These are phyloP conservation scores for Ormyrus pomaceus DNA, from an alignment of 2,888 invertebrate species.

Conservation along the genomic window DNA sequence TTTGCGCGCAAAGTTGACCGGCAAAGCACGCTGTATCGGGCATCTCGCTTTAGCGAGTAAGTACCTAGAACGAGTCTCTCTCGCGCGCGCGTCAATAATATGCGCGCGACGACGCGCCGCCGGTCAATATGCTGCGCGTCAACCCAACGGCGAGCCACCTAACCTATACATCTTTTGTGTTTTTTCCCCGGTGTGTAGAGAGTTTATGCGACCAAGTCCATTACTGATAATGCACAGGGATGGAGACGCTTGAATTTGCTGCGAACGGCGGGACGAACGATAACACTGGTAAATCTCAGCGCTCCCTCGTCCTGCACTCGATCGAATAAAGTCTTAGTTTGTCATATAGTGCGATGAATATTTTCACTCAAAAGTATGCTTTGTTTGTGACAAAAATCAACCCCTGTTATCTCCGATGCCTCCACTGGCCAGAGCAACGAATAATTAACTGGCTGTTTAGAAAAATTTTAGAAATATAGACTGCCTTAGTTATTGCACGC, in stretches of 20 bases:
- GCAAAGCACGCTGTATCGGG: too few relatives aligned
- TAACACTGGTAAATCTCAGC: conserved; percentile 33
- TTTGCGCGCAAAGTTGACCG: too few relatives aligned
- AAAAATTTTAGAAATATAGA: too few relatives aligned
- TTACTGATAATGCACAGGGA: conserved; percentile 26
- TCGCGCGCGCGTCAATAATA: conserved; percentile 10
- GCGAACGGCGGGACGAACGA: conserved; percentile 20
- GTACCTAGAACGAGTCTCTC: not conserved
- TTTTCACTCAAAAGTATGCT: not conserved
- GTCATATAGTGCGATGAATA: not conserved
- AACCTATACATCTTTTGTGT: conserved; percentile 19
- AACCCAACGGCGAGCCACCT: not conserved
- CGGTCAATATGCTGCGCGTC: conserved; percentile 2
- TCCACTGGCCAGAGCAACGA: not conserved
- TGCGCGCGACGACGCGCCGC: not conserved
- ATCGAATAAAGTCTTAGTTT: not conserved
- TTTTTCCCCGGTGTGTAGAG: not conserved
- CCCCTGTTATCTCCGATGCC: too few relatives aligned
- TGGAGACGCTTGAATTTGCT: conserved; percentile 38
- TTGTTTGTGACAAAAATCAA: too few relatives aligned
- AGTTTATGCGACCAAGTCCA: not conserved
- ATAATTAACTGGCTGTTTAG: not conserved
- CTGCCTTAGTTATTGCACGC: too few relatives aligned
- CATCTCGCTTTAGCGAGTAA: too few relatives aligned
- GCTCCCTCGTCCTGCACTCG: not conserved